phyloP scores from a whole-genome alignment of 1,140 invertebrate species.

The Limonius californicus region DNA sequence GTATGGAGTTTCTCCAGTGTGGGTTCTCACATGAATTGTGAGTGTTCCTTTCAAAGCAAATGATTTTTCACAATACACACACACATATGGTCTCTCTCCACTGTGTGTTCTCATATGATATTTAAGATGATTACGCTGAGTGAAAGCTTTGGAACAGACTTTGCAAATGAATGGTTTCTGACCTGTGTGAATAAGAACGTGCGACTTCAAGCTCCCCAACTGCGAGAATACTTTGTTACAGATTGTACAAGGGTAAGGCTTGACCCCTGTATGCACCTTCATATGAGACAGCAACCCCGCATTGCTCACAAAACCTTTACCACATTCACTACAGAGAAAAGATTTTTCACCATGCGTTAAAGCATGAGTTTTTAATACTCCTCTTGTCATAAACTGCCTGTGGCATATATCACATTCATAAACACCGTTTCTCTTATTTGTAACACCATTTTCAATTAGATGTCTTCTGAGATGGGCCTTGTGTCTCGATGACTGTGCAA shows the following conservation, averaged over 20 bases:
- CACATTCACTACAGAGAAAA: conserved; percentile 31
- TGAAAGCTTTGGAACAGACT: conserved; percentile 48
- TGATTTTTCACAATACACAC: conserved; percentile 44
- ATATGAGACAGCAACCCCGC: conserved; percentile 26
- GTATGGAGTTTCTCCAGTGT: conserved; percentile 46
- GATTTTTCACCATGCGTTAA: conserved; percentile 30
- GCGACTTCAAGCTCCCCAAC: conserved; percentile 46
- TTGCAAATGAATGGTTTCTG: conserved; percentile 50
- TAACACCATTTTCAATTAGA: not conserved
- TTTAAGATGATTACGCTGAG: conserved; percentile 47
- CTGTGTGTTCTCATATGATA: conserved; percentile 50
- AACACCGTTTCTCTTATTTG: not conserved
- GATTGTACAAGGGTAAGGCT: not conserved
- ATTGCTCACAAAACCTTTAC: conserved; percentile 29
- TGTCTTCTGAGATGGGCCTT: conserved; percentile 6
- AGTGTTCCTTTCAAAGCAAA: conserved; percentile 50
- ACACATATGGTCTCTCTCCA: conserved; percentile 51
- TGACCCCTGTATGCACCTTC: conserved; percentile 27
- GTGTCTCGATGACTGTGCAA: conserved; percentile 15
- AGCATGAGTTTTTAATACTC: conserved; percentile 24
- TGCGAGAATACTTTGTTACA: conserved; percentile 15
- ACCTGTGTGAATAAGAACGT: conserved; percentile 50
- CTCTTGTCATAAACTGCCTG: conserved; percentile 25
- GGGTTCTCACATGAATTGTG: conserved; percentile 42
- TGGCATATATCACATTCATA: conserved; percentile 19